Evolutionary conservation across 2,888 invertebrate species (phyloP), one percentile per base, ranked within the genome.

Genomic region (Dicyrtomina minuta): DNA sequence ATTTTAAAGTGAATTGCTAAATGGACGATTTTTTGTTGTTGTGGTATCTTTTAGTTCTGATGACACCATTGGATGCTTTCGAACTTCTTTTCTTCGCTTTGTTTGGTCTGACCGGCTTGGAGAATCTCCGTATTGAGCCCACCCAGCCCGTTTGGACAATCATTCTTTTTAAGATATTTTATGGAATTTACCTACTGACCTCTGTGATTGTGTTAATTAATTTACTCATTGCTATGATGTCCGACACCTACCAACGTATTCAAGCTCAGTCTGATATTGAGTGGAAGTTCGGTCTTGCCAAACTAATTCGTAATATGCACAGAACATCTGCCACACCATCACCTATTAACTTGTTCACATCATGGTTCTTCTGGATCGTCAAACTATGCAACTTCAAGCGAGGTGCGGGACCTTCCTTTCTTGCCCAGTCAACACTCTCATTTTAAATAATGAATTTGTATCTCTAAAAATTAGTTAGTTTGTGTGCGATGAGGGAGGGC

Each of bases 151-250:
- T 85, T 80, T 92, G 92, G 92, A 92, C 92, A 76, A 88, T 90
- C 84, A 88, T 88, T 84, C 88, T 92, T 81, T 92, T 92, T 87
- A 92, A 92, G 86, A 85, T 92, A 82, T 90, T 96, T 80, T 96
- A 97, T 85, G 97, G 96, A 80, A 89, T 93, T 83, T 98, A 97
- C 88, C 90, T 97, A 89, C 89, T 97, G 88, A 94, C 98, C 83
- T 95, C 96, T 79, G 91, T 96, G 82, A 93, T 98, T 85, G 97
- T 98, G 82, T 89, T 98, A 81, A 94, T 97, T 85, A 97, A 98
- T 86, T 90, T 98, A 83, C 91, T 98, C 83, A 98, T 98, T 88
- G 98, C 98, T 86, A 97, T 98, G 97, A 97, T 98, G 96, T 96
- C 96, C 85, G 97, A 98, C 88, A 98, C 98, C 81, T 98, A 99